Conservation (phyloP, 2,888 invertebrate species). For the Auanema freiburgensis region DNA sequence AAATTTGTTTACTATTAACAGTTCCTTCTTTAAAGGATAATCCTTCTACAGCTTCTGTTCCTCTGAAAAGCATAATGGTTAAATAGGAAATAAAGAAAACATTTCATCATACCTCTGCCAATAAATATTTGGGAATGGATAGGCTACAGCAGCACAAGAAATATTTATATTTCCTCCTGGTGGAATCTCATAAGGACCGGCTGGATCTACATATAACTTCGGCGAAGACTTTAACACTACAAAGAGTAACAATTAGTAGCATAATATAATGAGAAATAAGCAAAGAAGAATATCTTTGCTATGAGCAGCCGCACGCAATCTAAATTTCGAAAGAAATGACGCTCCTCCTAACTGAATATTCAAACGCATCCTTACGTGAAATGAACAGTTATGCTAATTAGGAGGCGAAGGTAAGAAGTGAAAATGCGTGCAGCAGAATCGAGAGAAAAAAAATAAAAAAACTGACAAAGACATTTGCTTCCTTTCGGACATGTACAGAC, state of each 20-base stretch:
- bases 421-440: too few species aligned
- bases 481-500: conserved; percentile 55
- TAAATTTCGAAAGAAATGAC: background rate
- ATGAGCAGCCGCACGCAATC: too few species aligned
- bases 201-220: conserved; percentile 59
- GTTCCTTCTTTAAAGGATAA: conserved; percentile 24
- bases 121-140: conserved; percentile 60
- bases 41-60: conserved; percentile 34
- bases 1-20: conserved; percentile 44
- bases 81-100: background rate
- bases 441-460: too few species aligned
- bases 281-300: background rate
- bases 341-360: background rate
- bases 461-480: conserved; percentile 54
- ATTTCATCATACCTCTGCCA: conserved; percentile 51
- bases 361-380: too few species aligned
- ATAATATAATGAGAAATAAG: too few species aligned
- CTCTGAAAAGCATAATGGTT: conserved; percentile 26
- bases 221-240: conserved; percentile 56
- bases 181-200: conserved; percentile 58
- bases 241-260: conserved; percentile 12
- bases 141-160: conserved; percentile 60
- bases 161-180: conserved; percentile 63
- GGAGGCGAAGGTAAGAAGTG: too few species aligned
- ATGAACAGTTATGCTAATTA: too few species aligned